phyloP scores from a whole-genome alignment of 2,113 vertebrate species.

The Apteryx owenii region DNA sequence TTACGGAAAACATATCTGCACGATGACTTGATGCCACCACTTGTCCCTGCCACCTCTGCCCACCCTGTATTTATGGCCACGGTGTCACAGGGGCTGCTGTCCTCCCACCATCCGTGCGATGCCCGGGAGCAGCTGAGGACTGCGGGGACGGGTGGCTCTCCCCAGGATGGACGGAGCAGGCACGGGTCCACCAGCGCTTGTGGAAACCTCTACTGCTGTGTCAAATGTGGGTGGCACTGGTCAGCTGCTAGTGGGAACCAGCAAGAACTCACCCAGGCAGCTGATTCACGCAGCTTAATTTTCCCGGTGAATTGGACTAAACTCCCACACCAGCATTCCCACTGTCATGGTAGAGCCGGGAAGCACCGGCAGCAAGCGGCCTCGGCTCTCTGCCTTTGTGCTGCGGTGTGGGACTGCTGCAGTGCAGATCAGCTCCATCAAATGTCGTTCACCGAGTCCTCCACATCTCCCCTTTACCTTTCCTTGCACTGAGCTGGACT shows the following conservation, averaged over 20 bases:
- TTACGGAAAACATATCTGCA: neutral
- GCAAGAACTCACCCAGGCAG: neutral
- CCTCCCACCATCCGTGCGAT: neutral
- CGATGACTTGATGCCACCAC: neutral
- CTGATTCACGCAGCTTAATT: neutral
- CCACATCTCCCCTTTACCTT: neutral
- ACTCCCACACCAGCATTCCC: neutral
- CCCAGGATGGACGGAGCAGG: neutral
- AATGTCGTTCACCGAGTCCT: neutral
- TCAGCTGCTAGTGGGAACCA: neutral
- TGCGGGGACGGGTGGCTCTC: neutral
- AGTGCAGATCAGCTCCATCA: neutral
- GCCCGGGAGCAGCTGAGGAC: neutral
- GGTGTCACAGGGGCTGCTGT: neutral
- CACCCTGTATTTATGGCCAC: neutral
- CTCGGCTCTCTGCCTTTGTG: neutral
- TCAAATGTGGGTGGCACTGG: neutral
- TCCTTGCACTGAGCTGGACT: neutral
- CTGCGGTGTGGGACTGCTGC: neutral
- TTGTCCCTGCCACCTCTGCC: neutral
- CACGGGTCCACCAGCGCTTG: too few species aligned
- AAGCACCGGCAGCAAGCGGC: neutral
- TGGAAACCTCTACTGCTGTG: neutral
- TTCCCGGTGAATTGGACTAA: neutral
- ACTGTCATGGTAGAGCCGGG: neutral